These are phyloP conservation scores for Drosophila lini DNA, from an alignment of 1,140 invertebrate genomes.

Conservation along the genomic window DNA sequence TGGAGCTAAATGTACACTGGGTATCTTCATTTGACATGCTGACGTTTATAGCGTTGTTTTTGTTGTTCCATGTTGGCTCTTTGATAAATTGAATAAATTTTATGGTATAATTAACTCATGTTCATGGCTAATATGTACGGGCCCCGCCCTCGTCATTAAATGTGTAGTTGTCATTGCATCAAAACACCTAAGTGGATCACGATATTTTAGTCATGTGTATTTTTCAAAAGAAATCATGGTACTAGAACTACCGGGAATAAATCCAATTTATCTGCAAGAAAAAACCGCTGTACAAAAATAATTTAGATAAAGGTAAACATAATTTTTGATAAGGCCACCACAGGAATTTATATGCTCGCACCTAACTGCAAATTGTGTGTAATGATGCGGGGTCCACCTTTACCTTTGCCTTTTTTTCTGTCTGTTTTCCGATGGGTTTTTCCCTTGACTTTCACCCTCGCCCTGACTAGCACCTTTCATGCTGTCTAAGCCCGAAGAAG, in stretches of 20 bases:
- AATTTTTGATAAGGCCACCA: slow-evolving; percentile 67
- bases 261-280: slow-evolving; percentile 36
- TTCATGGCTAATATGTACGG: slow-evolving; percentile 64
- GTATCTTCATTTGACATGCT: slow-evolving; percentile 68
- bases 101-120: slow-evolving; percentile 69
- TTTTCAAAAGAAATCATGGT: not conserved
- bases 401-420: slow-evolving; percentile 21
- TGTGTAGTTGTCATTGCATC: slow-evolving; percentile 20
- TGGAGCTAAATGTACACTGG: slow-evolving; percentile 32
- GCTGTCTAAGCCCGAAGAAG: slow-evolving; percentile 74
- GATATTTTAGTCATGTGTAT: slow-evolving; percentile 13
- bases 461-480: slow-evolving; percentile 73
- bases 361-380: slow-evolving; percentile 83
- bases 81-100: slow-evolving; percentile 75
- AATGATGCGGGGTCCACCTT: slow-evolving; percentile 75
- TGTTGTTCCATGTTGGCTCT: slow-evolving; percentile 29
- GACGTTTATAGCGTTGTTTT: slow-evolving; percentile 54
- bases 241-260: slow-evolving; percentile 4
- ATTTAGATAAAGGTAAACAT: slow-evolving; percentile 76
- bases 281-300: slow-evolving; percentile 30
- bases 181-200: slow-evolving; percentile 35
- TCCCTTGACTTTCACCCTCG: slow-evolving; percentile 31
- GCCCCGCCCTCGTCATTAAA: slow-evolving; percentile 44
- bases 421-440: slow-evolving; percentile 19
- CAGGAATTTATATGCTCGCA: slow-evolving; percentile 80